phyloP scores from a whole-genome alignment of 2,888 invertebrate species.

The Fissipunctia ypsillon region DNA sequence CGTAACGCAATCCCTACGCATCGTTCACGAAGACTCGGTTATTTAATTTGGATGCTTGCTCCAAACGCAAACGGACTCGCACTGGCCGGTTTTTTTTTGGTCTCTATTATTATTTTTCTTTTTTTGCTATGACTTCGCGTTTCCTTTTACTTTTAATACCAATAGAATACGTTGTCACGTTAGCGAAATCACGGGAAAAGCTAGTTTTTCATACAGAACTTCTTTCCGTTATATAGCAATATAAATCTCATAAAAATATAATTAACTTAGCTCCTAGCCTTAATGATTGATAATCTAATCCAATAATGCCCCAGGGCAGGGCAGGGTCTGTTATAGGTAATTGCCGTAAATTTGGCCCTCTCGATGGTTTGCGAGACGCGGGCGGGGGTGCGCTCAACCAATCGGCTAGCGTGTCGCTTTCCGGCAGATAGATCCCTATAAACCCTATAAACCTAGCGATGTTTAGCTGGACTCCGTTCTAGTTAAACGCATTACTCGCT shows the following conservation, averaged over 20 bases:
- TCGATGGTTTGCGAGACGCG: too few relatives aligned
- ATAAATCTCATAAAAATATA: not conserved
- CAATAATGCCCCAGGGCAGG: slow-evolving; percentile 2
- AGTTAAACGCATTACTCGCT: slow-evolving; percentile 24
- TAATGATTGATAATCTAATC: slow-evolving; percentile 23
- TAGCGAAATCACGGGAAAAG: not conserved
- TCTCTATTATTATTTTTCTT: too few relatives aligned
- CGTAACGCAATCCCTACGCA: not conserved
- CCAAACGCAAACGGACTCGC: too few relatives aligned
- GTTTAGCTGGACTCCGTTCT: slow-evolving; percentile 1
- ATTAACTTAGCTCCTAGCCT: not conserved
- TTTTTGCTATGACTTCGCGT: too few relatives aligned
- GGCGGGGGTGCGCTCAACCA: too few relatives aligned
- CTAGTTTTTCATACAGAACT: not conserved
- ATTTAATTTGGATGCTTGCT: not conserved
- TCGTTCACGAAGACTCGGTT: not conserved
- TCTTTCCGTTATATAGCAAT: not conserved
- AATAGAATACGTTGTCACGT: too few relatives aligned
- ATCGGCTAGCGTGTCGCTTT: too few relatives aligned
- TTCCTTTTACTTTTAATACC: too few relatives aligned
- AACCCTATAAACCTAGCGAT: not conserved
- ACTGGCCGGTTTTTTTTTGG: too few relatives aligned
- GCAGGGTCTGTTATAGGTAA: not conserved
- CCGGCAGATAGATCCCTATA: too few relatives aligned
- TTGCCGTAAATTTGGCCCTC: too few relatives aligned